A percentile compares a stretch with the other conserved stretches of the same genome.
Conservation (phyloP, 2,888 invertebrate species). For the Acanthosoma haemorrhoidale region DNA sequence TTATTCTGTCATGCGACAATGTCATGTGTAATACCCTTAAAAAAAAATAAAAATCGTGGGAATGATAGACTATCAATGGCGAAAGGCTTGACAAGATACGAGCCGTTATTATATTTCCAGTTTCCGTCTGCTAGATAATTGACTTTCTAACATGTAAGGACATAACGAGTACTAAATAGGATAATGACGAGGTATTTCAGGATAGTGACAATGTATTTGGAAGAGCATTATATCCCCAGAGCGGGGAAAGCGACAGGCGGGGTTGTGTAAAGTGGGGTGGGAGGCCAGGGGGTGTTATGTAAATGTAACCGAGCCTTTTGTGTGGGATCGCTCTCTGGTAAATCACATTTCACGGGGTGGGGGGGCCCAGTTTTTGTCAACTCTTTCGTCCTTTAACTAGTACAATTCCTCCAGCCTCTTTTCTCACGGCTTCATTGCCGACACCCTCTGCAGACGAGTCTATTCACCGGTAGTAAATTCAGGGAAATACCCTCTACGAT, state of each 20-base stretch:
- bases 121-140: neutral
- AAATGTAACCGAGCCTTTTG: constrained; percentile 4
- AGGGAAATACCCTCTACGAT: no score
- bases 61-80: neutral
- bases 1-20: neutral
- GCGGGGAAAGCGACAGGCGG: constrained; percentile 3
- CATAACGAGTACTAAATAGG: neutral
- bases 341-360: constrained; percentile 17
- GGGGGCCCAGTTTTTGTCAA: constrained; percentile 3
- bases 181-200: neutral
- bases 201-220: neutral
- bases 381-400: neutral
- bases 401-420: constrained; percentile 5
- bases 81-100: neutral
- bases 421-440: neutral
- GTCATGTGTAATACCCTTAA: neutral
- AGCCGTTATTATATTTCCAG: neutral
- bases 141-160: neutral
- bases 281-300: neutral
- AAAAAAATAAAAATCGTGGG: neutral
- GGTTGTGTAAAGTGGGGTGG: neutral
- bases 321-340: constrained; percentile 13
- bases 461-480: no score
- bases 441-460: no score
- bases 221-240: constrained; percentile 4